phyloP scores from a whole-genome alignment of 2,113 vertebrate genomes.

The Anhinga rufa region DNA sequence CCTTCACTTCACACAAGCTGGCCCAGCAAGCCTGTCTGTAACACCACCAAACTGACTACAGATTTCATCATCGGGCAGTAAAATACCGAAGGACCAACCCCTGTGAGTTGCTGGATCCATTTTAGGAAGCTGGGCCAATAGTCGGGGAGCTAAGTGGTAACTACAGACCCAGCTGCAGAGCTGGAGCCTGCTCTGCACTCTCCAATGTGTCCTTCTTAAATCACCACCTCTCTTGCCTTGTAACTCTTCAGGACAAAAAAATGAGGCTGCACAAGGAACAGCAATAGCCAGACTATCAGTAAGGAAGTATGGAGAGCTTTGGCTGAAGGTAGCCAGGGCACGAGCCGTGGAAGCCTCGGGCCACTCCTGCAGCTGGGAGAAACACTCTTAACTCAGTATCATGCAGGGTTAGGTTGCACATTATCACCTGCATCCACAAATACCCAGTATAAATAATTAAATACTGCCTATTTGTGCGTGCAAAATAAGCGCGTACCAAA shows the following conservation, averaged over 20 bases:
- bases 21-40: neutral
- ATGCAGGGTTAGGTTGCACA: neutral
- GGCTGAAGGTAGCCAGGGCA: too few relatives aligned
- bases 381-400: neutral
- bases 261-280: neutral
- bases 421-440: neutral
- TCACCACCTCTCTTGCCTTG: neutral
- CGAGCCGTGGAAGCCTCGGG: neutral
- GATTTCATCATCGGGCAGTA: neutral
- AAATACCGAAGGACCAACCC: neutral
- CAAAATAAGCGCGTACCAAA: neutral
- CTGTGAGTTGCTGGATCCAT: neutral
- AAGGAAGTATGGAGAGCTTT: neutral
- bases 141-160: neutral
- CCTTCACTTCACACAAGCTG: neutral
- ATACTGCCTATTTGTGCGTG: neutral
- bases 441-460: neutral
- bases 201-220: neutral
- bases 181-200: neutral
- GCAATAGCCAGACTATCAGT: neutral
- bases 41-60: neutral
- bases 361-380: neutral
- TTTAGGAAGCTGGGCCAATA: neutral
- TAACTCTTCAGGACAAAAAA: neutral
- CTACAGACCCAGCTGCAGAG: neutral